Percentiles rank a stretch among this genome's conserved stretches.
These are phyloP conservation scores for Sarcophaga bullata DNA, from an alignment of 1,140 invertebrate species.

Conservation along the genomic window DNA sequence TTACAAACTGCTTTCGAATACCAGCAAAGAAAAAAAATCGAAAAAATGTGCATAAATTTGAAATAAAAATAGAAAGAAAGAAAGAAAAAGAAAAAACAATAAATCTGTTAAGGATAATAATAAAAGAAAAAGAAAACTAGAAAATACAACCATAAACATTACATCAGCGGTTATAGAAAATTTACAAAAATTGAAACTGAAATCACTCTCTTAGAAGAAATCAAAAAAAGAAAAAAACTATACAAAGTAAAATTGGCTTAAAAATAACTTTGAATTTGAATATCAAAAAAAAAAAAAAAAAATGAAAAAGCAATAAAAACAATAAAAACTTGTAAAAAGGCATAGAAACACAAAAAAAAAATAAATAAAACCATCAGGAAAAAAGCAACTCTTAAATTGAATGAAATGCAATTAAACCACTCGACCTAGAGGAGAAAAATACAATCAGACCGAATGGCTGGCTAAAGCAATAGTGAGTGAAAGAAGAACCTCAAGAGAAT, in stretches of 20 bases:
- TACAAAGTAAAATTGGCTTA: slow-evolving; percentile 16
- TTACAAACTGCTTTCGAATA: background rate
- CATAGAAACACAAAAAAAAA: background rate
- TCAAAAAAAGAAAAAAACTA: background rate
- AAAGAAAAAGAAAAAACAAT: background rate
- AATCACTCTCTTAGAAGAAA: background rate
- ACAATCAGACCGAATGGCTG: background rate
- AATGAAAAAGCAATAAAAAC: background rate
- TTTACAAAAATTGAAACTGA: background rate
- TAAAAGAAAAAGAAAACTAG: background rate
- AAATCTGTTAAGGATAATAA: background rate
- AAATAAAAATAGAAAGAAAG: background rate
- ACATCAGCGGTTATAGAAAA: background rate
- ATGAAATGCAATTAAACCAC: slow-evolving; percentile 26
- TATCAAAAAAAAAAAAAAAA: slow-evolving; percentile 1
- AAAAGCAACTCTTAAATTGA: background rate
- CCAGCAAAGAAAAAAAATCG: background rate
- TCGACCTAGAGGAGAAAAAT: background rate
- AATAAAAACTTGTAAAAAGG: background rate
- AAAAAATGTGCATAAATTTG: slow-evolving; percentile 1
- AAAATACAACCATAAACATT: background rate
- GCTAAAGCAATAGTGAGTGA: background rate
- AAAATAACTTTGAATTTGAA: slow-evolving; percentile 25
- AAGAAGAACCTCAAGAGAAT: background rate
- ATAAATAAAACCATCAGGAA: background rate